phyloP scores from a whole-genome alignment of 2,888 invertebrate species.

The Scaptomyza tumidula region DNA sequence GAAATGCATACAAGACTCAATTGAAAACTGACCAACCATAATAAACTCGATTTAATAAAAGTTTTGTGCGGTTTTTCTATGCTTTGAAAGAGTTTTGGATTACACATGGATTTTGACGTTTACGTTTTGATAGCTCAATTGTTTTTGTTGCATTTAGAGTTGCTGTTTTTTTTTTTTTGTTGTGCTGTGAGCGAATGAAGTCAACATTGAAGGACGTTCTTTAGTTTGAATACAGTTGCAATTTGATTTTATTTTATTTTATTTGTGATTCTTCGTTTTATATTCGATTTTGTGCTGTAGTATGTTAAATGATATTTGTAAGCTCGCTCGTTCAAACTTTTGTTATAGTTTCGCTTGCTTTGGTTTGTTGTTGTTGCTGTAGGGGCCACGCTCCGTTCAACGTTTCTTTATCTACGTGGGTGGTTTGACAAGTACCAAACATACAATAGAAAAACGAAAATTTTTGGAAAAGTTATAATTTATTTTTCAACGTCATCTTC shows the following conservation, averaged over 20 bases:
- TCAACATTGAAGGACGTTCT: conserved; percentile 9
- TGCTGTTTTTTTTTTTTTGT: background rate
- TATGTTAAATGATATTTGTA: conserved; percentile 8
- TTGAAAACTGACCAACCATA: too few species aligned
- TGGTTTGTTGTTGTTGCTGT: background rate
- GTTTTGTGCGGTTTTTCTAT: background rate
- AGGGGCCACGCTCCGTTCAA: conserved; percentile 20
- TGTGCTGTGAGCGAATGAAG: conserved; percentile 10
- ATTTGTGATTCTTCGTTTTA: background rate
- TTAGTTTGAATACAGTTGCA: background rate
- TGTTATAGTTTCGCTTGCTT: conserved; percentile 2
- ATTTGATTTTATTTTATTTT: background rate
- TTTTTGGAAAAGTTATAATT: too few species aligned
- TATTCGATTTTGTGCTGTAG: too few species aligned
- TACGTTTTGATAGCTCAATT: background rate
- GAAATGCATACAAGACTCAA: too few species aligned
- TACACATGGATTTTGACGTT: background rate
- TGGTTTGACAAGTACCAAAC: too few species aligned
- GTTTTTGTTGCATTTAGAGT: background rate
- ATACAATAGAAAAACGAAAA: too few species aligned
- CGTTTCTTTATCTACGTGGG: conserved; percentile 24
- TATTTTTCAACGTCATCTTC: too few species aligned
- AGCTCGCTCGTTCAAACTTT: conserved; percentile 2
- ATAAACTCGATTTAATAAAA: background rate
- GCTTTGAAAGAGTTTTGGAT: background rate